These are phyloP conservation scores for Fragum whitleyi DNA, from an alignment of 2,888 invertebrate genomes.

Conservation along the genomic window DNA sequence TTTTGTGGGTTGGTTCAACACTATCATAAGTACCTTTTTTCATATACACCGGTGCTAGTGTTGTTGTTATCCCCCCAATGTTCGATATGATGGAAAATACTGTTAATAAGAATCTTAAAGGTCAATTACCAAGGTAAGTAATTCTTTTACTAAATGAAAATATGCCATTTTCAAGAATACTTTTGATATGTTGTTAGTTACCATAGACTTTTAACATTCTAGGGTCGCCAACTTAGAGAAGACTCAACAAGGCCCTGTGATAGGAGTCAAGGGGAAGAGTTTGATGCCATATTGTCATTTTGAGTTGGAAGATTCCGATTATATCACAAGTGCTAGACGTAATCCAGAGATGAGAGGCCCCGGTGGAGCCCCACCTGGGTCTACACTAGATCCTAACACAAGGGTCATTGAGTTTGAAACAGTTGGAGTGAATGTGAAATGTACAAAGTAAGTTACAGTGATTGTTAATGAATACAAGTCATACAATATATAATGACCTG, in stretches of 20 bases:
- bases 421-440: conserved; percentile 87
- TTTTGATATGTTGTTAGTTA: too few relatives aligned
- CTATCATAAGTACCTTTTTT: too few relatives aligned
- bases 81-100: too few relatives aligned
- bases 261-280: conserved; percentile 87
- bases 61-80: too few relatives aligned
- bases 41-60: too few relatives aligned
- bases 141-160: too few relatives aligned
- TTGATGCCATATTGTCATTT: conserved; percentile 90
- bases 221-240: conserved; percentile 84
- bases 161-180: too few relatives aligned
- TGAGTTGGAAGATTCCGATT: conserved; percentile 89
- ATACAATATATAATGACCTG: too few relatives aligned
- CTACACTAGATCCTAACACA: conserved; percentile 86
- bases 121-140: too few relatives aligned
- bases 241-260: conserved; percentile 79
- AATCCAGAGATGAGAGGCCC: conserved; percentile 84
- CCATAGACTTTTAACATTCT: conserved; percentile 13
- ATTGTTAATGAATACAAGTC: too few relatives aligned
- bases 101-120: too few relatives aligned
- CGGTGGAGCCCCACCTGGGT: conserved; percentile 82
- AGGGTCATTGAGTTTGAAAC: conserved; percentile 89
- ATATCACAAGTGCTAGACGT: conserved; percentile 85
- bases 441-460: conserved; percentile 69
- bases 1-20: too few relatives aligned